Percentiles rank a stretch among this genome's conserved stretches.
Evolutionary conservation across 2,113 vertebrate genomes (phyloP).

Genomic region (Thunnus thynnus): DNA sequence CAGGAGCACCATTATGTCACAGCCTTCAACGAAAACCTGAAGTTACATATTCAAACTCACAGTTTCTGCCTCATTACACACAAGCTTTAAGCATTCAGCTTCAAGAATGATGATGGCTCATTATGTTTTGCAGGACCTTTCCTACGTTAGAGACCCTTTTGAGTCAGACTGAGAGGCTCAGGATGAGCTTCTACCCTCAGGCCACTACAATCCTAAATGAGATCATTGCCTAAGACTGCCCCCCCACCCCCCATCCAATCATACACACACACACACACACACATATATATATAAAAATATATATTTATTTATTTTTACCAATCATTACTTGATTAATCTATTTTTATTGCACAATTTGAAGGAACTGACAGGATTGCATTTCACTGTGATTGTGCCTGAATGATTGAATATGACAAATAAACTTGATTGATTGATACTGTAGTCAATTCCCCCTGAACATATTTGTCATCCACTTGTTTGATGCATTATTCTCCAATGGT

Average conservation of each 20-base stretch:
- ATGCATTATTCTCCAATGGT: slow-evolving; percentile 37
- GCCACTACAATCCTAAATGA: too few relatives aligned
- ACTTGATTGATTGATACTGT: neutral
- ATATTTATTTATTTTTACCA: too few relatives aligned
- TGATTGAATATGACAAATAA: too few relatives aligned
- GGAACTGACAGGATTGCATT: too few relatives aligned
- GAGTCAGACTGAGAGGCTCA: neutral
- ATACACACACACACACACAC: too few relatives aligned
- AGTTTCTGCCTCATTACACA: slow-evolving; percentile 29
- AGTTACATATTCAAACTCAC: slow-evolving; percentile 17
- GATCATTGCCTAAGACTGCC: too few relatives aligned
- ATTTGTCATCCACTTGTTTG: slow-evolving; percentile 47
- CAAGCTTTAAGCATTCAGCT: slow-evolving; percentile 37
- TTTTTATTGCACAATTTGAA: too few relatives aligned
- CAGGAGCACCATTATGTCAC: neutral
- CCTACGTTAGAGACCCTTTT: slow-evolving; percentile 26
- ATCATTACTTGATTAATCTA: too few relatives aligned
- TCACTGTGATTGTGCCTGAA: too few relatives aligned
- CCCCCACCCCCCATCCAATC: too few relatives aligned
- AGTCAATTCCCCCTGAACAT: slow-evolving; percentile 37
- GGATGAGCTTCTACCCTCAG: too few relatives aligned
- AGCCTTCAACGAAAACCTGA: slow-evolving; percentile 16
- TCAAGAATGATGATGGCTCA: slow-evolving; percentile 38
- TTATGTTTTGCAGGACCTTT: slow-evolving; percentile 24
- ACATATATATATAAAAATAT: too few relatives aligned